Evolutionary conservation across 2,888 invertebrate species (phyloP).

Genomic region (Tipula unca): DNA sequence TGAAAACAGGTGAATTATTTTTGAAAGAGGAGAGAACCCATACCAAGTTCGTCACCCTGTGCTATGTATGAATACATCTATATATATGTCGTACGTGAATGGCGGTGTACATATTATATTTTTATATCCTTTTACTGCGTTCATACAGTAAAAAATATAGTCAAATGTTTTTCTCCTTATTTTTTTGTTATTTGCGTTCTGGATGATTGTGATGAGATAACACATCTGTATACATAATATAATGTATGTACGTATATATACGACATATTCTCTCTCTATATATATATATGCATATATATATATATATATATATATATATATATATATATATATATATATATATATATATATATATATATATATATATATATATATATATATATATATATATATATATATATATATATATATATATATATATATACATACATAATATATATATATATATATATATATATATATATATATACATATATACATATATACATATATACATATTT

Average conservation of each 20-base stretch:
- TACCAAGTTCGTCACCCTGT: neutral
- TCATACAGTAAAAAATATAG: neutral
- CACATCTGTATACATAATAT: conserved; percentile 17
- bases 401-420: neutral
- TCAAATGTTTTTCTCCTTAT: conserved; percentile 3
- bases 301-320: neutral
- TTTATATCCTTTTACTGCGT: neutral
- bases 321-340: neutral
- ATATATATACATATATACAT: neutral
- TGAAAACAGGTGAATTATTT: neutral
- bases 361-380: neutral
- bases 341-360: neutral
- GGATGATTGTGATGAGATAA: conserved; percentile 9
- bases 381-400: conserved; percentile 14
- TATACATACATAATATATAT: neutral
- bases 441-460: neutral
- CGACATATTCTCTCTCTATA: no score
- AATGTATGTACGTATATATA: neutral
- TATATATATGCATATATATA: neutral
- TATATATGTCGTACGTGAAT: neutral
- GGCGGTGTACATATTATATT: neutral
- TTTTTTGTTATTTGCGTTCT: conserved; percentile 10
- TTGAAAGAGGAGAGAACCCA: neutral
- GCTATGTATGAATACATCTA: neutral
- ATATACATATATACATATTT: neutral